Base-by-base conservation (phyloP, 2,797 vertebrate species). In the Knipowitschia caucasica region DNA sequence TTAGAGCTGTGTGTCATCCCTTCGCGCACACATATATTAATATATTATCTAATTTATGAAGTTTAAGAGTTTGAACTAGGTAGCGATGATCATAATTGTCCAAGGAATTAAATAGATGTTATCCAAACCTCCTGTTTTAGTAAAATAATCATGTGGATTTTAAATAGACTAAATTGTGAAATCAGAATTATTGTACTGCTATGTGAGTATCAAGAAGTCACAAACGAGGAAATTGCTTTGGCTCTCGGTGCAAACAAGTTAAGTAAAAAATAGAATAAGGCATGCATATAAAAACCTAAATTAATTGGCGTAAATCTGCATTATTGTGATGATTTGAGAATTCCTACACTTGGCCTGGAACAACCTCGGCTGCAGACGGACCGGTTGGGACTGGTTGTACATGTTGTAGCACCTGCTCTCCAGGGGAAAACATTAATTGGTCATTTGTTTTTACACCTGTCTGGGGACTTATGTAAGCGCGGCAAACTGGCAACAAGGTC, bases 381-480 rank as follows among this genome's bases (percentile, higher is more conserved):
- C 55, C 8, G 34, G 57, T 34, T 50, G 29, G 15, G 38, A 56
- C 65, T 35, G 53, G 57, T 49, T 62, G 59, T 25, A 65, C 33
- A 50, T 45, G 64, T 60, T 57, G 33, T 23, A 21, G 56, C 51
- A 56, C 52, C 45, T 9, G 3, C 53, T 77, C 68, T 56, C 64
- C 54, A 21, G 60, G 71, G 68, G 51, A 70, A 49, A 31, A 60
- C 14, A 55, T 50, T 84, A 83, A 80, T 83, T 75, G 69, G 56
- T 64, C 69, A 57, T 69, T 78, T 82, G 76, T 82, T 85, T 74
- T 81, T 72, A 69, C 67, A 80, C 76, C 80, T 81, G 83, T 71
- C 75, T 65, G 53, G 23, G 33, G 56, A 61, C 4, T 86, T 84
- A 76, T 56, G 36, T 69, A 83, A 86, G 61, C 40, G 27, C 30